phyloP scores from a whole-genome alignment of 2,797 vertebrate species.

The Anas capensis region DNA sequence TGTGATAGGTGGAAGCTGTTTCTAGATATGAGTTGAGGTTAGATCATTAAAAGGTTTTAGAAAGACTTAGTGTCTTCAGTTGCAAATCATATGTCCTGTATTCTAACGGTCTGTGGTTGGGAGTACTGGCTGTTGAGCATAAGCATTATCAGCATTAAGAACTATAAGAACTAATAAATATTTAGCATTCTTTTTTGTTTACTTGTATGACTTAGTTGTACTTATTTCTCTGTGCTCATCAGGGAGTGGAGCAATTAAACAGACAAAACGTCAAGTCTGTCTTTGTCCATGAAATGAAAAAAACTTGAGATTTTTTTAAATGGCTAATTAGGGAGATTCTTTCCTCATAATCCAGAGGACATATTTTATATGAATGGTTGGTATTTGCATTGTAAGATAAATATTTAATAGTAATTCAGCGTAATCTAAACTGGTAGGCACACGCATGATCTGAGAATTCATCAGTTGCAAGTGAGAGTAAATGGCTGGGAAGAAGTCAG shows the following conservation, averaged over 20 bases:
- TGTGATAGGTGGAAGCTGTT: neutral
- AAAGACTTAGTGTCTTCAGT: neutral
- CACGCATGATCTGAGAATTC: conserved; percentile 96
- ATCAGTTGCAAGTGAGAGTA: conserved; percentile 95
- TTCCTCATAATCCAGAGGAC: neutral
- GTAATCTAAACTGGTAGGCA: conserved; percentile 82
- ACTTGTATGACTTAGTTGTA: neutral
- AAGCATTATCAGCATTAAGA: neutral
- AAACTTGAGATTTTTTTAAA: neutral
- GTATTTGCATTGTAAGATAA: neutral
- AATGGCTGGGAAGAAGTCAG: conserved; percentile 97
- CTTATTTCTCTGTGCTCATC: neutral
- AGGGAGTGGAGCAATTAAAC: neutral
- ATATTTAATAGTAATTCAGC: neutral
- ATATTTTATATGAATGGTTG: neutral
- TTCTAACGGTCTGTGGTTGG: neutral
- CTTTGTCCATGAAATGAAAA: neutral
- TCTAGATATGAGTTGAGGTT: neutral
- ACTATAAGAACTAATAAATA: neutral
- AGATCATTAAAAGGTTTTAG: neutral
- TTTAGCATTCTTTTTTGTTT: neutral
- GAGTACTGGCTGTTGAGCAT: rapidly evolving
- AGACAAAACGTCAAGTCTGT: neutral
- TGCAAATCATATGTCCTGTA: neutral
- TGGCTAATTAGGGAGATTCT: neutral